Evolutionary conservation across 2,797 vertebrate genomes (phyloP).

Genomic region (Microcaecilia unicolor): DNA sequence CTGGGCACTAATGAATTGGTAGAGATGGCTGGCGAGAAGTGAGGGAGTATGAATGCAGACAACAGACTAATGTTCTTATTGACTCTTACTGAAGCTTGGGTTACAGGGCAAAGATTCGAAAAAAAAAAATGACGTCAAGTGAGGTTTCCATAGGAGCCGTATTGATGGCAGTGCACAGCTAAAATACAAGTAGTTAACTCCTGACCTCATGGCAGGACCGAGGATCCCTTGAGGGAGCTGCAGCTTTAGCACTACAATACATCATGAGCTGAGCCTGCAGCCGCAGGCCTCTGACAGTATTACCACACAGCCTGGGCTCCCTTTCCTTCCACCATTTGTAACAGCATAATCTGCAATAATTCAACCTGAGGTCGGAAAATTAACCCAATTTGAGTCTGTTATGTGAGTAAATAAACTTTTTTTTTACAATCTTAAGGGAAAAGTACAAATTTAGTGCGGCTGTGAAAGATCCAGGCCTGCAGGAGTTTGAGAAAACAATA

Average conservation of each 20-base stretch:
- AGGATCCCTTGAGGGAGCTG: constrained; percentile 44
- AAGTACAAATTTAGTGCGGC: not conserved
- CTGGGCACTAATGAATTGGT: constrained; percentile 84
- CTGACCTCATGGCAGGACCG: constrained; percentile 59
- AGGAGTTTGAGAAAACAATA: not conserved
- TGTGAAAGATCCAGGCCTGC: not conserved
- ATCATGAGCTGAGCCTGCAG: constrained; percentile 51
- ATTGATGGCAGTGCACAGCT: constrained; percentile 62
- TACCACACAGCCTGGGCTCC: constrained; percentile 23
- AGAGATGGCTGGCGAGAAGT: constrained; percentile 74
- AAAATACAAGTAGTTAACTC: constrained; percentile 70
- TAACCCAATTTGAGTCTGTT: constrained; percentile 32
- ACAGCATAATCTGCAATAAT: constrained; percentile 36
- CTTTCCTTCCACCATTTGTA: constrained; percentile 29
- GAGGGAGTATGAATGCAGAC: constrained; percentile 79
- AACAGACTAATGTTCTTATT: constrained; percentile 67
- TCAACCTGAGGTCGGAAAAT: constrained; percentile 27
- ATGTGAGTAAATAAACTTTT: constrained; percentile 34
- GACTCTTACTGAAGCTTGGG: constrained; percentile 62
- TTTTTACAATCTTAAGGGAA: not conserved
- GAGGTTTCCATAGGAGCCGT: constrained; percentile 66
- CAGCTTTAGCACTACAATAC: constrained; percentile 49
- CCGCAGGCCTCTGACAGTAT: constrained; percentile 33
- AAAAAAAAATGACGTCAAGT: constrained; percentile 67
- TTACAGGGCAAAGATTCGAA: constrained; percentile 51